phyloP scores from a whole-genome alignment of 1,140 invertebrate genomes.

The Pectinophora gossypiella region DNA sequence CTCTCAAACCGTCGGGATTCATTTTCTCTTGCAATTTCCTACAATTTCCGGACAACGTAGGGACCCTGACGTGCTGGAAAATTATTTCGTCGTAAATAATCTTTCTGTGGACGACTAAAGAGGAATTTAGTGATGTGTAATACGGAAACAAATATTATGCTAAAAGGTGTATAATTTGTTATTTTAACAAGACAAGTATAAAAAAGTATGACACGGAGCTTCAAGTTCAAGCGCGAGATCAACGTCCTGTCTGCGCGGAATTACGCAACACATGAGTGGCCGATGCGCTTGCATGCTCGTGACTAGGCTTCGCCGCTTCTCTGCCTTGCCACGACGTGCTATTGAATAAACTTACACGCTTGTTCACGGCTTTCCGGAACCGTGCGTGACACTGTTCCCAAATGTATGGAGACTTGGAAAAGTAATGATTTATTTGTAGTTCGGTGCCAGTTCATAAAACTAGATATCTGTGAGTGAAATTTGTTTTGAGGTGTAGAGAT shows the following conservation, averaged over 20 bases:
- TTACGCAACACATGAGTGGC: conserved; percentile 39
- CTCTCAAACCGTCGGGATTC: conserved; percentile 66
- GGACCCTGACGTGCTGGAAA: conserved; percentile 56
- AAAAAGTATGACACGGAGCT: conserved; percentile 1
- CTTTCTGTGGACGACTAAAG: too few relatives aligned
- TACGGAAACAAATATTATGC: too few relatives aligned
- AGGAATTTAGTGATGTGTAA: too few relatives aligned
- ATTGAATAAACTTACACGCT: background rate
- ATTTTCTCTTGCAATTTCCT: conserved; percentile 75
- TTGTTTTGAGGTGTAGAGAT: too few relatives aligned
- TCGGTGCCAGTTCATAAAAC: too few relatives aligned
- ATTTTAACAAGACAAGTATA: background rate
- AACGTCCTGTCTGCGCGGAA: conserved; percentile 41
- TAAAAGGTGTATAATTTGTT: too few relatives aligned
- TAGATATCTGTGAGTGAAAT: too few relatives aligned
- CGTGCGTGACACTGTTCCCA: too few relatives aligned
- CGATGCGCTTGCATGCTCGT: conserved; percentile 33
- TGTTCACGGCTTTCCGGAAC: too few relatives aligned
- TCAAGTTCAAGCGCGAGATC: conserved; percentile 62
- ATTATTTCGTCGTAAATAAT: conserved; percentile 60
- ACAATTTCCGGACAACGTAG: conserved; percentile 65
- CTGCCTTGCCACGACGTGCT: background rate
- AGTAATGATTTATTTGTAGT: too few relatives aligned
- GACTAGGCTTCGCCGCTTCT: conserved; percentile 17
- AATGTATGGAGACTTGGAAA: too few relatives aligned